Evolutionary conservation across 2,888 invertebrate genomes (phyloP).

Genomic region (Ennomos quercinarius): DNA sequence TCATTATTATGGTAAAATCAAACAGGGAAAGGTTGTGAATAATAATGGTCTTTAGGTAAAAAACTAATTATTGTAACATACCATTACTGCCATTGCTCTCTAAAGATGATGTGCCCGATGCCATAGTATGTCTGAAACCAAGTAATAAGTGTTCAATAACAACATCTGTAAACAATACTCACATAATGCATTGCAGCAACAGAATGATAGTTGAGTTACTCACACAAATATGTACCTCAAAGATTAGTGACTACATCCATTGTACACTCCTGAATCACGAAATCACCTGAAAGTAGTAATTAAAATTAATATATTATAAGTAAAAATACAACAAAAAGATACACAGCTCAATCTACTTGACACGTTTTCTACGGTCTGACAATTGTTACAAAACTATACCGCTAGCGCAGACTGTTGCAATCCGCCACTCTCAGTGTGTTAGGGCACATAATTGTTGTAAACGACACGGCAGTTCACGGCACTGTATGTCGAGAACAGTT

Average conservation of each 20-base stretch:
- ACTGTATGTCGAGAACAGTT: constrained; percentile 61
- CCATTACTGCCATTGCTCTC: constrained; percentile 92
- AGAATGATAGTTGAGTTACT: background rate
- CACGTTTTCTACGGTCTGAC: constrained; percentile 82
- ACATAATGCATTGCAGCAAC: background rate
- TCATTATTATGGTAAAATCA: too few species aligned
- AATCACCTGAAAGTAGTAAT: constrained; percentile 40
- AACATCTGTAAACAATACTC: constrained; percentile 13
- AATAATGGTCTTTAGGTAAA: background rate
- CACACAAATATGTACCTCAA: constrained; percentile 47
- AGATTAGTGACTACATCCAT: constrained; percentile 55
- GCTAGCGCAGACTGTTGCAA: constrained; percentile 62
- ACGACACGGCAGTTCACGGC: constrained; percentile 43
- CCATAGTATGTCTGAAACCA: constrained; percentile 86
- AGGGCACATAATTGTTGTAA: constrained; percentile 33
- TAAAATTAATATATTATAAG: constrained; percentile 33
- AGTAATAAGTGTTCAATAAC: constrained; percentile 8
- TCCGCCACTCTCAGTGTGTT: constrained; percentile 36
- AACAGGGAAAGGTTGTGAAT: too few species aligned
- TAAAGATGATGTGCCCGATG: constrained; percentile 91
- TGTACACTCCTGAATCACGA: constrained; percentile 42
- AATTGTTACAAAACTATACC: constrained; percentile 79
- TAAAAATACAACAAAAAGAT: constrained; percentile 45
- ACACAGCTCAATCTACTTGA: constrained; percentile 68
- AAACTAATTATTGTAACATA: constrained; percentile 63